Base-by-base conservation (phyloP, 2,797 vertebrate genomes). In the Takifugu rubripes region DNA sequence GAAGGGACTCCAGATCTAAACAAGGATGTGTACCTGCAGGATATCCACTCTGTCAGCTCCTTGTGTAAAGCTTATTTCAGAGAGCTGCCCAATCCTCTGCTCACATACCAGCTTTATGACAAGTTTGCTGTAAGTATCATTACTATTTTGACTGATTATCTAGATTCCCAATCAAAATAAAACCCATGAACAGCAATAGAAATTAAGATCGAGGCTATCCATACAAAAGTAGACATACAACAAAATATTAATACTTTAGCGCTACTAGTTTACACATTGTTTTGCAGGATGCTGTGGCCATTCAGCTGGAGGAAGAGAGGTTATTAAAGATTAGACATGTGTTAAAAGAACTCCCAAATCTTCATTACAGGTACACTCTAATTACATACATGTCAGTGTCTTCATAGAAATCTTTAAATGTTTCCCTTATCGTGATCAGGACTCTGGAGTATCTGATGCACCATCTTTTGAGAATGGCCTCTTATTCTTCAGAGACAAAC, bases 1-100 rank as follows among this genome's bases (percentile, higher is more conserved):
- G 94, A 96, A 1, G 85, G 87, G 10, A 71, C 17, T 61, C 93
- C 95, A 0, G 94, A 97, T 11, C 90, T 98, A 75, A 84, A 81
- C 59, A 92, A 91, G 64, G 94, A 94, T 0, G 5, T 94, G 3
- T 98, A 96, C 75, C 92, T 95, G 49, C 95, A 98, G 90, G 96
- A 98, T 83, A 94, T 98, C 65, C 96, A 98, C 88, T 97, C 95
- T 0, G 92, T 98, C 85, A 96, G 95, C 75, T 97, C 96, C 1
- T 76, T 98, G 66, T 96, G 94, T 75, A 98, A 98, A 74, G 94
- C 95, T 0, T 98, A 98, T 26, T 98, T 97, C 93, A 84, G 96
- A 55, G 95, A 98, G 74, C 91, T 98, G 55, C 96, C 96, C 1
- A 95, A 98, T 78, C 96, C 95, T 0, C 90, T 98, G 67, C 94